Evolutionary conservation across 1,140 invertebrate species (phyloP), one percentile per base, ranked within the genome.

Genomic region (Ylistrum balloti): DNA sequence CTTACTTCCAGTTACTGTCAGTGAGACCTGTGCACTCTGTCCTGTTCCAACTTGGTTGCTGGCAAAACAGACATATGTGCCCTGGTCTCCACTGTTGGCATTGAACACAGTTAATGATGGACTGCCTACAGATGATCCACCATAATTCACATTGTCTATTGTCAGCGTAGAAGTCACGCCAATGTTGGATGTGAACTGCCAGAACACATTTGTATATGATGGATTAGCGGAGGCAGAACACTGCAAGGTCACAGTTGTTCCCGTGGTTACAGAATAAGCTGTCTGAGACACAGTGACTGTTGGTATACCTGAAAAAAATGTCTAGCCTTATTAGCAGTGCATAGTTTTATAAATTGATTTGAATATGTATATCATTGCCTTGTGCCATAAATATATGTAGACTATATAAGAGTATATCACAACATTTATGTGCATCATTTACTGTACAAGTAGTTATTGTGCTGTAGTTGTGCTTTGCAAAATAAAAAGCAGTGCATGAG

Each of bases 1-100:
- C 90, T 86, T 90, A 90, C 90, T 88, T 88, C 90, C 90, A 41
- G 88, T 33, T 0, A 90, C 87, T 33, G 74, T 33, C 35, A 90
- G 56, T 86, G 56, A 88, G n/a, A 41, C 86, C 34, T 48, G 38
- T 0, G 34, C 20, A 35, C 90, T 90, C 86, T 87, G 45, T 34
- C 88, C 88, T 88, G 87, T 90, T 86, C 91, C 91, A 33, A 88
- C 56, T 2, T 33, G 33, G 33, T 91, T 91, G 28, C 33, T 88
- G 17, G 91, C 91, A 32, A 86, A 90, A 86, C 91, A 91, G 33
- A 33, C 38, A 20, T 90, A 91, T 0, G 33, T 48, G 17, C 91
- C 91, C 33, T 88, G 38, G 74, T 91, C 91, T 33, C 35, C 85
- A 13, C 35, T 33, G 38, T 86, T 45, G 45, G 91, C 85, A 74